Evolutionary conservation across 1,140 invertebrate genomes (phyloP).

Genomic region (Monochamus saltuarius): DNA sequence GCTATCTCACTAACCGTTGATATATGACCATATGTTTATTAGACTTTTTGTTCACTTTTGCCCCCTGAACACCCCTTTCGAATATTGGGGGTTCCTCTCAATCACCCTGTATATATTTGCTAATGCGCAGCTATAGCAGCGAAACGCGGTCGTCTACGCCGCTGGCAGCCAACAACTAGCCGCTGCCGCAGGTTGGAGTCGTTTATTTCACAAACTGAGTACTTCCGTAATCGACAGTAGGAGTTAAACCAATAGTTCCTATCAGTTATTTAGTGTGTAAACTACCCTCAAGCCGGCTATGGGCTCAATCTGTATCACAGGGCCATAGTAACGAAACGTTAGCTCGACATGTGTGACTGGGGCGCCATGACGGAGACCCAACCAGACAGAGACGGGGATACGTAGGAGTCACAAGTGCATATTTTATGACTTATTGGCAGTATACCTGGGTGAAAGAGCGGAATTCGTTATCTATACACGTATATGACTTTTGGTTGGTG

Average conservation of each 20-base stretch:
- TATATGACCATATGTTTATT: no score
- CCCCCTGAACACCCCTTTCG: no score
- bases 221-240: slow-evolving; percentile 11
- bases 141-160: background rate
- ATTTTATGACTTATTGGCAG: slow-evolving; percentile 43
- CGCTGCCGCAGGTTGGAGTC: background rate
- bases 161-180: background rate
- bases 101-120: no score
- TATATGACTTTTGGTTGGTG: no score
- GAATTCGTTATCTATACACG: background rate
- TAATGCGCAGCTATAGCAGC: no score
- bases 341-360: no score
- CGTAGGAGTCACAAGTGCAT: slow-evolving; percentile 41
- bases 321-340: slow-evolving; percentile 15
- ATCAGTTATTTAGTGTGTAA: slow-evolving; percentile 23
- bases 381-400: slow-evolving; percentile 32
- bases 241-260: slow-evolving; percentile 22
- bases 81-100: no score
- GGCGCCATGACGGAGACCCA: background rate
- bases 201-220: background rate
- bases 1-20: no score
- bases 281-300: slow-evolving; percentile 17
- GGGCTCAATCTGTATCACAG: slow-evolving; percentile 14
- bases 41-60: no score
- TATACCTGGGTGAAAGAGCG: slow-evolving; percentile 15